phyloP scores from a whole-genome alignment of 2,113 vertebrate species.

The Oryzias javanicus region DNA sequence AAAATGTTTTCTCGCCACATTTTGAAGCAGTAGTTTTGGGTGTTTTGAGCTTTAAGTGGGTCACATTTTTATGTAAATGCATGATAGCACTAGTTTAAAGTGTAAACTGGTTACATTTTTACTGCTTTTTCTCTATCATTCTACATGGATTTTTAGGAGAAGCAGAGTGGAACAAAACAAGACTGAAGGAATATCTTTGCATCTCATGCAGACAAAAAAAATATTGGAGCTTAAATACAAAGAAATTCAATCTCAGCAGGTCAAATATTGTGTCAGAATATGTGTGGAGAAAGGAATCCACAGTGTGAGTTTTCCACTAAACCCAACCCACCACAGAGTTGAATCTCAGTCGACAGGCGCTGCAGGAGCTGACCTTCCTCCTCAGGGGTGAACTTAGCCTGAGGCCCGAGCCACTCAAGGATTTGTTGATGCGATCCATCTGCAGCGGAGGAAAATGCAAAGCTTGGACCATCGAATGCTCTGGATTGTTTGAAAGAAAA shows the following conservation, averaged over 20 bases:
- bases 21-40: background rate
- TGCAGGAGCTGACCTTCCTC: constrained; percentile 89
- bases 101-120: background rate
- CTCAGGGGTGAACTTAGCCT: constrained; percentile 83
- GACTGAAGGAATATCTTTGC: too few relatives aligned
- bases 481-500: too few relatives aligned
- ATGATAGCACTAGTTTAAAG: background rate
- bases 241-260: too few relatives aligned
- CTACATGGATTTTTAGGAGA: too few relatives aligned
- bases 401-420: constrained; percentile 85
- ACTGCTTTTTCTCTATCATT: too few relatives aligned
- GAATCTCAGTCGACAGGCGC: constrained; percentile 88
- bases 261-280: background rate
- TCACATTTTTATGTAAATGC: background rate
- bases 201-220: too few relatives aligned
- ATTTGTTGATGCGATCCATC: constrained; percentile 93
- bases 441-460: constrained; percentile 55
- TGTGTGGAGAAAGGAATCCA: constrained; percentile 12
- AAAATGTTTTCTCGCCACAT: constrained; percentile 6
- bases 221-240: too few relatives aligned
- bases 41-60: background rate
- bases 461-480: too few relatives aligned
- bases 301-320: constrained; percentile 12
- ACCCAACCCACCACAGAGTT: constrained; percentile 88
- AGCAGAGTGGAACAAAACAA: too few relatives aligned